Base-by-base conservation (phyloP, 2,797 vertebrate genomes). In the Chromobotia macracanthus region DNA sequence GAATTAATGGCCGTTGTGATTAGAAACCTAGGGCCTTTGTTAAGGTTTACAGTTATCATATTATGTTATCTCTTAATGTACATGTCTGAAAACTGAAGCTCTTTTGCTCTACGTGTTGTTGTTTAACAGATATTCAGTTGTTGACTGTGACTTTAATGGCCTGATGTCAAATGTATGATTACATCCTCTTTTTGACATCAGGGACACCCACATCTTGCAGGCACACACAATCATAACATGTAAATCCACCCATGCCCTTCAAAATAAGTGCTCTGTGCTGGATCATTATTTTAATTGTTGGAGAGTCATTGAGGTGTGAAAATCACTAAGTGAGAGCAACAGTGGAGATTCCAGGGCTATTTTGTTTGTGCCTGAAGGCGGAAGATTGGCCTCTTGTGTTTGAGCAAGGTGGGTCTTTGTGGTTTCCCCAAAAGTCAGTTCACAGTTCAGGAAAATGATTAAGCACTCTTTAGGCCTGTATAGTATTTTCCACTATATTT, bases 231-330 rank as follows among this genome's bases (percentile, higher is more conserved):
- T 82, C 78, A 81, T 80, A 79, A 84, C 89, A 88, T 86, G 89
- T 90, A 89, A 89, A 89, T 88, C 92, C 92, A 92, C 91, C 87
- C 89, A 90, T 90, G 90, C 86, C 86, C 84, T 90, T 86, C 90
- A 89, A 92, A 93, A 90, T 89, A 87, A 93, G 91, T 92, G 93
- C 88, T 89, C 90, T 91, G 91, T 79, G 89, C 86, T 86, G 84
- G 87, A 90, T 93, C 90, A 94, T 96, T 95, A 95, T 94, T 94
- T 93, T 94, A 92, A 94, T 95, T 93, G 93, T 92, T 92, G 89
- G 87, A 91, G 92, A 95, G 93, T 91, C 94, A 90, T 88, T 90
- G 90, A 90, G 91, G 90, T 92, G 93, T 92, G 90, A 95, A 92
- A 95, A 94, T 94, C 86, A 89, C 86, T 91, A 90, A 88, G 89